Evolutionary conservation across 2,797 vertebrate genomes (phyloP).

Genomic region (Schizopygopsis malacanthus): DNA sequence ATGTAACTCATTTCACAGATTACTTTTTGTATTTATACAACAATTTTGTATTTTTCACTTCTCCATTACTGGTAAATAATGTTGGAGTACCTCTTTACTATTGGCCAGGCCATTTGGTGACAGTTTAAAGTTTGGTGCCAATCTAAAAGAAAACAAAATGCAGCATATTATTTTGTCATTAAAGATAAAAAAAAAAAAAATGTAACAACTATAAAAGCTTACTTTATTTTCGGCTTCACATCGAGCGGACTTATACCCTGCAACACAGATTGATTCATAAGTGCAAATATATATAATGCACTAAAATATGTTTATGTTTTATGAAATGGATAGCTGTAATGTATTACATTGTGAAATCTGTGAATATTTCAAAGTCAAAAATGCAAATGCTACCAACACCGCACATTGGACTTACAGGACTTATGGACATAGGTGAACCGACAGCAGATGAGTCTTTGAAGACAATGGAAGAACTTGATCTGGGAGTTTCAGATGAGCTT

Average conservation of each 20-base stretch:
- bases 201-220: slow-evolving; percentile 22
- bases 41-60: neutral
- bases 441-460: slow-evolving; percentile 44
- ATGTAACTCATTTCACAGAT: neutral
- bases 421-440: slow-evolving; percentile 7
- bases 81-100: slow-evolving; percentile 68
- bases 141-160: slow-evolving; percentile 60
- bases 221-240: slow-evolving; percentile 73
- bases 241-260: slow-evolving; percentile 50
- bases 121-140: slow-evolving; percentile 73
- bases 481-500: neutral
- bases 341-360: neutral
- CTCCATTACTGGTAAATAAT: neutral
- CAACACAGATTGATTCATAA: neutral
- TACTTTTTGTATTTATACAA: too few species aligned
- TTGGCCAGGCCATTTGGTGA: fast-evolving
- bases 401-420: slow-evolving; percentile 27
- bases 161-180: neutral
- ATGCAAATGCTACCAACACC: neutral
- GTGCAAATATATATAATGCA: neutral
- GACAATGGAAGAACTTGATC: slow-evolving; percentile 38
- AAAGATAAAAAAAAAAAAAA: neutral
- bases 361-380: neutral
- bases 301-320: neutral
- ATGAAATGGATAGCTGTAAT: neutral